phyloP scores from a whole-genome alignment of 2,797 vertebrate genomes.

The Crenichthys baileyi region DNA sequence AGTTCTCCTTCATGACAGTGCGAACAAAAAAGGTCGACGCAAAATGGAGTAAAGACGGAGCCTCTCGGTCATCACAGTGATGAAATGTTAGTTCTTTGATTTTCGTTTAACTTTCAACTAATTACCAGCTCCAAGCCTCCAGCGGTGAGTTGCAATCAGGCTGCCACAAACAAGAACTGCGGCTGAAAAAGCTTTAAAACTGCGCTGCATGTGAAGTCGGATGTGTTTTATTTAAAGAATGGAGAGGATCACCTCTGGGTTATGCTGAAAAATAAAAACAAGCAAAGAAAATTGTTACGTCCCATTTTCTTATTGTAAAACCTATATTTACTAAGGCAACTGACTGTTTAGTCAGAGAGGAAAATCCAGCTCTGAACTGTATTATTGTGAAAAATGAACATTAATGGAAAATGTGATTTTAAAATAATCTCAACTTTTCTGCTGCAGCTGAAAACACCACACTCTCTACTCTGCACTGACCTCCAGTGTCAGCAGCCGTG shows the following conservation, averaged over 20 bases:
- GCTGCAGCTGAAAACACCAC: conserved; percentile 39
- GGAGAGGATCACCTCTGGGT: too few relatives aligned
- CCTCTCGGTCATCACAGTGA: not conserved
- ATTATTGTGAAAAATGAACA: not conserved
- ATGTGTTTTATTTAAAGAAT: not conserved
- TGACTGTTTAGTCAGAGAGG: not conserved
- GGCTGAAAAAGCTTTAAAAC: not conserved
- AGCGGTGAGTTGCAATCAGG: conserved; percentile 43
- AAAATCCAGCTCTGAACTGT: not conserved
- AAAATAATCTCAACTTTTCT: conserved; percentile 11
- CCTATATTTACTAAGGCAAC: not conserved
- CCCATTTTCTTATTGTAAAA: not conserved
- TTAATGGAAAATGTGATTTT: not conserved
- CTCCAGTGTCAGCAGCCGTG: conserved; percentile 54
- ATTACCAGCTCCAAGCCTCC: conserved; percentile 25
- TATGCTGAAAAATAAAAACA: not conserved
- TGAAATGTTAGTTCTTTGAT: conserved; percentile 27
- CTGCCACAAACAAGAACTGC: not conserved
- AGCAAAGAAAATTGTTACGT: not conserved
- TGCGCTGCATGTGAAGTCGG: not conserved
- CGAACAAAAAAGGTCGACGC: not conserved
- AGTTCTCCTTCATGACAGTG: conserved; percentile 7
- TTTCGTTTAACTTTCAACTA: not conserved
- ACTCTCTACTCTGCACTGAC: conserved; percentile 50
- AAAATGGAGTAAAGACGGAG: not conserved